phyloP scores from a whole-genome alignment of 2,113 vertebrate genomes.

The Dasyornis broadbenti region DNA sequence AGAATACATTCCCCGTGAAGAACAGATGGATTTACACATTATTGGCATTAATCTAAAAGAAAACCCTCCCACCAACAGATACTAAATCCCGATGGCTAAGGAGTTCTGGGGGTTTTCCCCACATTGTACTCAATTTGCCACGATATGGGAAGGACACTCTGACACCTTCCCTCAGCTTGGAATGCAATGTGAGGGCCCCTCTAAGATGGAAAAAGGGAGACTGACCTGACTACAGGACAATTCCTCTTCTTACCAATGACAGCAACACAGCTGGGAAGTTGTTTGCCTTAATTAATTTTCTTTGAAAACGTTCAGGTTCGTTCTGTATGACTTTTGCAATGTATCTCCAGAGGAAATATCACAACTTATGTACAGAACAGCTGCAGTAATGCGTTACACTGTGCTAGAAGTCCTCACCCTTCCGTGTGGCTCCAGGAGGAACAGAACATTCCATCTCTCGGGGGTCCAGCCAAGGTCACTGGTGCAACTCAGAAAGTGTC shows the following conservation, averaged over 20 bases:
- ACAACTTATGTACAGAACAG: neutral
- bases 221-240: neutral
- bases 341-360: neutral
- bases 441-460: fast-evolving
- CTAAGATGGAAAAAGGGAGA: neutral
- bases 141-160: neutral
- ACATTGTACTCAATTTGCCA: neutral
- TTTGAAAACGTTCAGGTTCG: neutral
- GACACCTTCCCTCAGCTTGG: neutral
- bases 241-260: neutral
- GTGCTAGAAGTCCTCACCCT: neutral
- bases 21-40: neutral
- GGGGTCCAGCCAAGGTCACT: no score
- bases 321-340: neutral
- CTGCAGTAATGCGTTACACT: neutral
- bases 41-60: neutral
- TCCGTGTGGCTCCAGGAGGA: neutral
- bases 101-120: neutral
- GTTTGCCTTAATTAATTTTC: neutral
- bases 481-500: neutral
- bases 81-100: neutral
- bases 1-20: neutral
- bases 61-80: neutral
- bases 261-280: neutral
- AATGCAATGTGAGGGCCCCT: neutral